These are phyloP conservation scores for Sinonovacula constricta DNA, from an alignment of 1,140 invertebrate genomes.

Conservation along the genomic window DNA sequence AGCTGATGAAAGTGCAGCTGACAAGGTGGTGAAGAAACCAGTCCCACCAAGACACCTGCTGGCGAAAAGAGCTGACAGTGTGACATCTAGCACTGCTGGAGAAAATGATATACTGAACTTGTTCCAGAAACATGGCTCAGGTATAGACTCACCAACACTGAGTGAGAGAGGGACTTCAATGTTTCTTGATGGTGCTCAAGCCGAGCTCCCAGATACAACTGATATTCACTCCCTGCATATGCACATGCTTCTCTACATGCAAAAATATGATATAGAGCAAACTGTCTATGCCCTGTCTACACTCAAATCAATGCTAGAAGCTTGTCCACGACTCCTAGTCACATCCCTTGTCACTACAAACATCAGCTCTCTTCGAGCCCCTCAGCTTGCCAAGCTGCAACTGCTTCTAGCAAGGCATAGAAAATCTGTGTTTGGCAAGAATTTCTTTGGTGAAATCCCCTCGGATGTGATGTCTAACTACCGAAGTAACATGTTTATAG, in stretches of 20 bases:
- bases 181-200: conserved; percentile 64
- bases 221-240: conserved; percentile 88
- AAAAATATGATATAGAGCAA: conserved; percentile 88
- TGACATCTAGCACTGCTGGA: conserved; percentile 59
- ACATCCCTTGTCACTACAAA: conserved; percentile 86
- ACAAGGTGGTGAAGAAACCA: not conserved
- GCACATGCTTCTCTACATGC: conserved; percentile 89
- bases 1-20: not conserved
- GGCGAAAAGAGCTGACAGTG: conserved; percentile 46
- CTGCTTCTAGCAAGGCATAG: conserved; percentile 87
- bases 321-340: conserved; percentile 87
- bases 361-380: conserved; percentile 80
- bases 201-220: conserved; percentile 73
- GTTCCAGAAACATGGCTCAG: conserved; percentile 62
- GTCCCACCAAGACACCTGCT: conserved; percentile 4
- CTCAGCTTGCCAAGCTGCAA: conserved; percentile 81
- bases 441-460: conserved; percentile 85
- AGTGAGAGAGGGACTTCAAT: conserved; percentile 65
- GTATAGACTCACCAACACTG: conserved; percentile 67
- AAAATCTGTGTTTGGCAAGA: conserved; percentile 89
- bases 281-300: conserved; percentile 89
- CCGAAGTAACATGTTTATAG: conserved; percentile 90
- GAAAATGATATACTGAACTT: conserved; percentile 69
- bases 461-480: conserved; percentile 79
- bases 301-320: conserved; percentile 86